These are phyloP conservation scores for Sycobia sp. DNA, from an alignment of 1,140 invertebrate genomes.

Conservation along the genomic window DNA sequence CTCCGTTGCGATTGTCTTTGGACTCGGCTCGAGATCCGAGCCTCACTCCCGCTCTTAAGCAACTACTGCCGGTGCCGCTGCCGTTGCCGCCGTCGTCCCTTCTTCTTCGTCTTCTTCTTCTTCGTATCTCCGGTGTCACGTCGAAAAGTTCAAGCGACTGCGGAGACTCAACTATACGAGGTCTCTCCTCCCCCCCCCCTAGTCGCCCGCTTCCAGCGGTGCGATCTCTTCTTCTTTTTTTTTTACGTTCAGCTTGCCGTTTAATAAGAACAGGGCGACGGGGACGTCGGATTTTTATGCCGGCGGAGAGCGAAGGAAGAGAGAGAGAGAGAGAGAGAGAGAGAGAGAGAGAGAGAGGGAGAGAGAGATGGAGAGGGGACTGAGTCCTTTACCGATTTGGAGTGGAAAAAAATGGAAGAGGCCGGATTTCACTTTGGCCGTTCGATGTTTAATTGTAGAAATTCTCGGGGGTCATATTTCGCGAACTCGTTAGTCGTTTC, in stretches of 20 bases:
- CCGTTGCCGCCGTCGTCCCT: no score
- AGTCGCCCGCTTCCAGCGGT: not conserved
- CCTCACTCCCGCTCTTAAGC: no score
- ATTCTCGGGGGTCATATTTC: conserved; percentile 2
- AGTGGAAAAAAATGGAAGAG: no score
- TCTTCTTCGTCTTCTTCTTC: not conserved
- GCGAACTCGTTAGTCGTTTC: conserved; percentile 17
- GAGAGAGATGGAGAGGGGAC: no score
- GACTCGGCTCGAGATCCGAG: not conserved
- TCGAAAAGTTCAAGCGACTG: conserved; percentile 21
- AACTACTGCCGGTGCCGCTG: no score
- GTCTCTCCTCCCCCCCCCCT: conserved; percentile 2
- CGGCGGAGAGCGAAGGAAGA: not conserved
- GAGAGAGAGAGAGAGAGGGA: no score
- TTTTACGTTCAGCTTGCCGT: not conserved
- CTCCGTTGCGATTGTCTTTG: no score
- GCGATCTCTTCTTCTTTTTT: not conserved
- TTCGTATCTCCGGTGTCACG: conserved; percentile 11
- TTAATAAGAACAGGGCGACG: conserved; percentile 16
- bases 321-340: no score
- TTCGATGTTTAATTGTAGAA: conserved; percentile 19
- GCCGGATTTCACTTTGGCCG: conserved; percentile 23
- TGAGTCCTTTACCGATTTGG: conserved; percentile 16
- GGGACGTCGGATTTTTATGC: conserved; percentile 24
- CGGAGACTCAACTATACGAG: conserved; percentile 6